Conservation (phyloP, 2,888 invertebrate species). For the Octonoba sinensis region DNA sequence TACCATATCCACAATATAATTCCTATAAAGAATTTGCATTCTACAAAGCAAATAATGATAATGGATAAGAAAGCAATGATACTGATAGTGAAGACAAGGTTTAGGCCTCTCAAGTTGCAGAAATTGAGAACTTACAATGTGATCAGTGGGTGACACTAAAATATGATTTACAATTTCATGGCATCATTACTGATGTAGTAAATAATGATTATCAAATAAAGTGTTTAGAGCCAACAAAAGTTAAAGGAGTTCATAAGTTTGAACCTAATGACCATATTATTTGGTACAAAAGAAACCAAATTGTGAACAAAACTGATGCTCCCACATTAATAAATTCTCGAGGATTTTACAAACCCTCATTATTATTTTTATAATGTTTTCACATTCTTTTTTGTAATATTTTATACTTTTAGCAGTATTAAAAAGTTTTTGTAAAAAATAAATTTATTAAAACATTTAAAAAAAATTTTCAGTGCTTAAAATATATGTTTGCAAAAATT, state of each 20-base stretch:
- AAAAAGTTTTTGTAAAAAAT: background rate
- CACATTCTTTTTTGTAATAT: background rate
- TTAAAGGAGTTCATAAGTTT: slow-evolving; percentile 1
- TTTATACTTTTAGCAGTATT: no score
- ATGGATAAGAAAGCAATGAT: background rate
- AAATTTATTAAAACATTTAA: background rate
- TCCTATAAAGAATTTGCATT: background rate
- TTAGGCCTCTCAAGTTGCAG: background rate
- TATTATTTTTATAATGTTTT: background rate
- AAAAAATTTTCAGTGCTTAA: background rate
- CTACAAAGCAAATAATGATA: background rate
- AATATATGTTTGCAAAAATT: background rate
- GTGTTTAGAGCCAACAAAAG: slow-evolving; percentile 8
- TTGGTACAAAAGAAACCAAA: background rate
- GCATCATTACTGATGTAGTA: background rate
- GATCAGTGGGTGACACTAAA: background rate
- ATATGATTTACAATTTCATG: background rate
- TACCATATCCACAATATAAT: background rate
- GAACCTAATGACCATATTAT: background rate
- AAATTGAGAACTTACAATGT: slow-evolving; percentile 6
- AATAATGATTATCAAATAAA: background rate
- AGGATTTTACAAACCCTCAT: background rate
- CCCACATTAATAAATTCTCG: slow-evolving; percentile 4
- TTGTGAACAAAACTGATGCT: background rate
- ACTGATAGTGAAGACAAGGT: background rate